phyloP scores from a whole-genome alignment of 1,140 invertebrate genomes.

The Microvelia longipes region DNA sequence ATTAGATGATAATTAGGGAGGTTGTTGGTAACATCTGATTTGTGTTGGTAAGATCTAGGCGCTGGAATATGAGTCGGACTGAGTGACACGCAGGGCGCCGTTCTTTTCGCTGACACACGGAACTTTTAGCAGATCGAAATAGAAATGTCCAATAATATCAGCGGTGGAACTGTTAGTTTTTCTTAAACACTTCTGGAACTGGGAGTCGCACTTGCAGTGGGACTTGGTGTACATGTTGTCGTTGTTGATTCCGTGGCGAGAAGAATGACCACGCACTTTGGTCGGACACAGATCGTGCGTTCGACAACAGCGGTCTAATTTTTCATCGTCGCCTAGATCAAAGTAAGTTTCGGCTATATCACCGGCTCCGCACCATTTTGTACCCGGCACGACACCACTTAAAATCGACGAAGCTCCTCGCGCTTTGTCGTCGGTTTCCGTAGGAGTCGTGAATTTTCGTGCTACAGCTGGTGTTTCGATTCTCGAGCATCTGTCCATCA shows the following conservation, averaged over 20 bases:
- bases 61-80: too few species aligned
- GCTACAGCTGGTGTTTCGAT: not conserved
- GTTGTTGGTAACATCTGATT: too few species aligned
- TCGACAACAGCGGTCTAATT: slow-evolving; percentile 67
- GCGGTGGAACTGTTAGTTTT: slow-evolving; percentile 48
- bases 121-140: slow-evolving; percentile 64
- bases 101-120: not conserved
- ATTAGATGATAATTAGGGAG: too few species aligned
- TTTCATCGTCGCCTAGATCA: slow-evolving; percentile 53
- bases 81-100: not conserved
- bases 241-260: slow-evolving; percentile 65
- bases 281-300: slow-evolving; percentile 65
- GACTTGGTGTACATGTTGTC: slow-evolving; percentile 74
- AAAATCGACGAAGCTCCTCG: not conserved
- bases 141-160: slow-evolving; percentile 63
- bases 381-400: slow-evolving; percentile 30
- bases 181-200: slow-evolving; percentile 67
- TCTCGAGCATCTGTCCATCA: slow-evolving; percentile 49
- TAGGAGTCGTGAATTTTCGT: not conserved
- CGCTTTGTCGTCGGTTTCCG: not conserved
- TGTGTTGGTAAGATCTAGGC: too few species aligned
- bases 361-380: slow-evolving; percentile 77
- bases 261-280: slow-evolving; percentile 54
- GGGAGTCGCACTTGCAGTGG: slow-evolving; percentile 70
- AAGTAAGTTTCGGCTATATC: slow-evolving; percentile 68